A percentile compares a stretch with the other conserved stretches of the same genome.
Evolutionary conservation across 92 coral and sea anemone species (phyloP).

Genomic region (Phenganax marumi): DNA sequence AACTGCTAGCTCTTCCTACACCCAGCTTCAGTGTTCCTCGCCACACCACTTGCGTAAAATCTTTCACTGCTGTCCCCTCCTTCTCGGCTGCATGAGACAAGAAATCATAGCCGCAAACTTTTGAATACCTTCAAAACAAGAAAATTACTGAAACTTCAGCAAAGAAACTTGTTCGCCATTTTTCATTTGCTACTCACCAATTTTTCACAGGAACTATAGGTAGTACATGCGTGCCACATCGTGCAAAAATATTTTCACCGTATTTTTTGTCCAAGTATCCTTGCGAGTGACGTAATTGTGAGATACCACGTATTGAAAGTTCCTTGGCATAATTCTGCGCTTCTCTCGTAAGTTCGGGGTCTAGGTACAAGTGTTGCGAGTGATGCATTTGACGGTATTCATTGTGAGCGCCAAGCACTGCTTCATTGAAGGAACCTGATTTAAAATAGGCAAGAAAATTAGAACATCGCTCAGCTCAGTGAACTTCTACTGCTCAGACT

Average conservation of each 20-base stretch:
- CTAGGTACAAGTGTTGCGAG: constrained; percentile 27
- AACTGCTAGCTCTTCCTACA: constrained; percentile 68
- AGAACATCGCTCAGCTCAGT: background rate
- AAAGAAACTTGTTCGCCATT: background rate
- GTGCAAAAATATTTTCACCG: constrained; percentile 42
- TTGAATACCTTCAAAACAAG: constrained; percentile 19
- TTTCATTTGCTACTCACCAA: constrained; percentile 3
- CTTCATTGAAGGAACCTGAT: constrained; percentile 26
- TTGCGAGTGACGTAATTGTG: constrained; percentile 25
- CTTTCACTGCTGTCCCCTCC: background rate
- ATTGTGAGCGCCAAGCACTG: constrained; percentile 31
- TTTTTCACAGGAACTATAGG: constrained; percentile 35
- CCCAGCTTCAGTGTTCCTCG: constrained; percentile 72
- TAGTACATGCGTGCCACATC: constrained; percentile 22
- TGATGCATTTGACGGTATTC: constrained; percentile 44
- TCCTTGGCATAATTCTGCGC: constrained; percentile 43
- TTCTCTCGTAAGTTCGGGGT: constrained; percentile 1
- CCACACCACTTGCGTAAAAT: constrained; percentile 67
- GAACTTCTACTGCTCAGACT: background rate
- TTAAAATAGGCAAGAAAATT: background rate
- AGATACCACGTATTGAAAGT: constrained; percentile 28
- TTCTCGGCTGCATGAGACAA: constrained; percentile 16
- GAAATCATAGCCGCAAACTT: constrained; percentile 37
- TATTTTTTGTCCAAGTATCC: constrained; percentile 27
- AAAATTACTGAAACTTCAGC: background rate